Evolutionary conservation across 2,888 invertebrate genomes (phyloP), one percentile per base, ranked within the genome.

Genomic region (Drosophila nigricruria): DNA sequence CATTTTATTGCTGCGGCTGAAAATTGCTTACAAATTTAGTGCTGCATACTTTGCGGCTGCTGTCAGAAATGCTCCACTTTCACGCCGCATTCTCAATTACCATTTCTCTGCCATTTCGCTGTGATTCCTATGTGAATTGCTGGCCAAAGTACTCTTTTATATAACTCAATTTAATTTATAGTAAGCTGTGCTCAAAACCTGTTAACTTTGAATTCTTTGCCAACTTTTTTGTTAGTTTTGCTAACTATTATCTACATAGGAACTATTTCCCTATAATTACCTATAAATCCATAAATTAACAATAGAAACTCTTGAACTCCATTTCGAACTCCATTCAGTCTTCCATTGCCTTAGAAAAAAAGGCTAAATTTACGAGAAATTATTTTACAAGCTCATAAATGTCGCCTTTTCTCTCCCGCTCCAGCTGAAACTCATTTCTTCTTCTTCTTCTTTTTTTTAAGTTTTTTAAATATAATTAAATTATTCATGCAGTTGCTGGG

Each of bases 11-110:
- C 82, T 72, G 89, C 78, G 72, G 70, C 82, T 56, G 88, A 83
- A 89, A 87, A 89, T 89, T 89, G 82, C 76, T 66, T 73, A 89
- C 89, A 84, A 84, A 84, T 84, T 87, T 84, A 70, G 65, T 74
- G 65, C 61, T 70, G 77, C 86, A 70, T 63, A 66, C 64, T 81
- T 71, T 81, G 84, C 56, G 74, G 81, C 67, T 40, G 49, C 66
- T 56, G 45, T 34, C 56, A 42, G 32, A 40, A 40, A 32, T 68
- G 10, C 34, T 18, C 36, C 5, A 32, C 18, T 45, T 30, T 16
- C 68, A 25, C 12, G 25, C 9, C 43, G 8, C 27, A 18, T 43
- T 70, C 42, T 10, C 27, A 40, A 14, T 25, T 34, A 5, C 8
- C 23, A 43, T 30, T 20, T 42, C 30, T 0, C 16, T 1, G 1